A percentile compares a stretch with the other conserved stretches of the same genome.
phyloP scores from a whole-genome alignment of 2,113 vertebrate species.

The Stictonetta naevosa region DNA sequence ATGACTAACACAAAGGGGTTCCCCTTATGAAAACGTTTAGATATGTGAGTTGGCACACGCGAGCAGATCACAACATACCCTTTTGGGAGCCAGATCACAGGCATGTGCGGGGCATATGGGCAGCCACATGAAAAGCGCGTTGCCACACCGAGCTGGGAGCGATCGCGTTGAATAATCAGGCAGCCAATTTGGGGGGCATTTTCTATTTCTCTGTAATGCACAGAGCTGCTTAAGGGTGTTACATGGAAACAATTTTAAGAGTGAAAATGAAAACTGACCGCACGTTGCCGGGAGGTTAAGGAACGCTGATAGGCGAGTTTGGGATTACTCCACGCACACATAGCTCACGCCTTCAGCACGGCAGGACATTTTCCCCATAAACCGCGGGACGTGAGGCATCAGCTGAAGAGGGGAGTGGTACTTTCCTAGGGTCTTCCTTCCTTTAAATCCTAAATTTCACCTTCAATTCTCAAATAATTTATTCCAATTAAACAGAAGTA shows the following conservation, averaged over 20 bases:
- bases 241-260: not conserved
- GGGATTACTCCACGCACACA: not conserved
- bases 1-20: slow-evolving; percentile 71
- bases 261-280: not conserved
- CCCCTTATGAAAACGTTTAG: slow-evolving; percentile 28
- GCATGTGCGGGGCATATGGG: slow-evolving; percentile 30
- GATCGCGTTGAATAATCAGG: not conserved
- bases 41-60: slow-evolving; percentile 42
- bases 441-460: not conserved
- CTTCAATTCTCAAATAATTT: not conserved
- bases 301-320: not conserved
- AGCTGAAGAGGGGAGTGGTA: not conserved
- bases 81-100: not conserved
- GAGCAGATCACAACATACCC: not conserved
- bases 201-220: not conserved
- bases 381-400: not conserved
- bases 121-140: not conserved
- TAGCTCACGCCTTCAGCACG: not conserved
- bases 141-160: not conserved
- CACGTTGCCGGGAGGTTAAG: not conserved
- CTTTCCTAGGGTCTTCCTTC: not conserved
- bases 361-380: not conserved
- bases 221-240: not conserved
- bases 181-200: not conserved
- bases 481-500: not conserved